These are phyloP conservation scores for Cotesia congregata DNA, from an alignment of 2,888 invertebrate species.

Conservation along the genomic window DNA sequence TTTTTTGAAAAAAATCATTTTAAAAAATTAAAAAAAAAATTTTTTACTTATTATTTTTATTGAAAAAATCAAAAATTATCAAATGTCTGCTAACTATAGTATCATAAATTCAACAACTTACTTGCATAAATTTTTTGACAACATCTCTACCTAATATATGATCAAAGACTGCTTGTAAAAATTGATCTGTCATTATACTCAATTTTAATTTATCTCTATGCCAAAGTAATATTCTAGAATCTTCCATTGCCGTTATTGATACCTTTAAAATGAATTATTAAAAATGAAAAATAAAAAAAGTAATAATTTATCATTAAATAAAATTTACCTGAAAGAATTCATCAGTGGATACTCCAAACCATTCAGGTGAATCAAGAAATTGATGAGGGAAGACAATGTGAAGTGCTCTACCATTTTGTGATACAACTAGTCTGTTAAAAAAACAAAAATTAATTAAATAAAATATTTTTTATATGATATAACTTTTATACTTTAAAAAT, in stretches of 20 bases:
- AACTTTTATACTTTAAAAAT: conserved; percentile 10
- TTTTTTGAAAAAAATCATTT: neutral
- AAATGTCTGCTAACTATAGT: neutral
- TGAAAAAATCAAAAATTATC: no score
- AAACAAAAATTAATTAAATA: conserved; percentile 12
- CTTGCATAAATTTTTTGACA: conserved; percentile 90
- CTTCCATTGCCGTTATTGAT: conserved; percentile 89
- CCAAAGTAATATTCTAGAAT: conserved; percentile 86
- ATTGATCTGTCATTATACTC: conserved; percentile 86
- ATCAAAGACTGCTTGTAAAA: conserved; percentile 88
- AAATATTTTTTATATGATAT: neutral
- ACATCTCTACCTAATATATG: conserved; percentile 88
- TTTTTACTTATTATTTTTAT: no score
- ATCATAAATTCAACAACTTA: conserved; percentile 57
- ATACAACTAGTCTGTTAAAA: conserved; percentile 82
- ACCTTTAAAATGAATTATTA: conserved; percentile 72
- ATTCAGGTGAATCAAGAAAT: conserved; percentile 90
- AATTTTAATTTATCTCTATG: conserved; percentile 88
- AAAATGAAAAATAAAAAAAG: neutral
- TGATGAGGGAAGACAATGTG: conserved; percentile 90
- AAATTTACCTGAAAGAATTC: conserved; percentile 85
- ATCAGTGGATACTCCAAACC: conserved; percentile 90
- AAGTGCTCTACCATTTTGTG: conserved; percentile 85
- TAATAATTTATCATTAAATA: neutral
- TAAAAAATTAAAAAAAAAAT: no score